Percentiles rank a stretch among this genome's conserved stretches.
These are phyloP conservation scores for Catocala sponsa DNA, from an alignment of 2,888 invertebrate genomes.

Conservation along the genomic window DNA sequence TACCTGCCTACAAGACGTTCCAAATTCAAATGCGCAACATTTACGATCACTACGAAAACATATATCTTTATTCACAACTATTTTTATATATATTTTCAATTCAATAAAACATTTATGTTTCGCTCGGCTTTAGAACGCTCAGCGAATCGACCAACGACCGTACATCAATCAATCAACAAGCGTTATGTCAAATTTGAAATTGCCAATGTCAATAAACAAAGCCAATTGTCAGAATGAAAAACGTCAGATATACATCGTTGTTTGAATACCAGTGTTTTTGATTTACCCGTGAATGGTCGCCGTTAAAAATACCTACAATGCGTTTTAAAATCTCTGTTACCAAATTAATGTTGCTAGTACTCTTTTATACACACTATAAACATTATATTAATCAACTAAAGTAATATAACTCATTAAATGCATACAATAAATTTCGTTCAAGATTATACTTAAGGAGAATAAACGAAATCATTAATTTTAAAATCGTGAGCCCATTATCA, in stretches of 20 bases:
- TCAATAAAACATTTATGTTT: constrained; percentile 16
- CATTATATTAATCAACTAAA: too few species aligned
- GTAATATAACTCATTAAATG: too few species aligned
- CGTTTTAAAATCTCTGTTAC: not conserved
- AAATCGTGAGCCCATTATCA: too few species aligned
- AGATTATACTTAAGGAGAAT: too few species aligned
- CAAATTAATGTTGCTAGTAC: too few species aligned
- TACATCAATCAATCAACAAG: constrained; percentile 39
- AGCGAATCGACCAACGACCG: constrained; percentile 11
- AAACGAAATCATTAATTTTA: too few species aligned
- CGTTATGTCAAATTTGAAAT: constrained; percentile 13
- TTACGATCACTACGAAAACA: constrained; percentile 19
- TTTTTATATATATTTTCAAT: constrained; percentile 19
- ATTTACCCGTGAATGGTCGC: not conserved
- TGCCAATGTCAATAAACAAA: constrained; percentile 12
- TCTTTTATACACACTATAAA: too few species aligned
- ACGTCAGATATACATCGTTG: not conserved
- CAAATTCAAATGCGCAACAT: constrained; percentile 32
- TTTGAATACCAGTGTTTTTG: not conserved
- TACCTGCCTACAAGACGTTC: constrained; percentile 60
- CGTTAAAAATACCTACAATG: not conserved
- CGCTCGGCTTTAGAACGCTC: constrained; percentile 11
- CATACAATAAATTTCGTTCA: too few species aligned
- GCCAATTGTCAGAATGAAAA: constrained; percentile 22
- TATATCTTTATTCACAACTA: constrained; percentile 26